Percentiles rank a stretch among this genome's conserved stretches.
phyloP scores from a whole-genome alignment of 2,797 vertebrate genomes.

The Anomalospiza imberbis region DNA sequence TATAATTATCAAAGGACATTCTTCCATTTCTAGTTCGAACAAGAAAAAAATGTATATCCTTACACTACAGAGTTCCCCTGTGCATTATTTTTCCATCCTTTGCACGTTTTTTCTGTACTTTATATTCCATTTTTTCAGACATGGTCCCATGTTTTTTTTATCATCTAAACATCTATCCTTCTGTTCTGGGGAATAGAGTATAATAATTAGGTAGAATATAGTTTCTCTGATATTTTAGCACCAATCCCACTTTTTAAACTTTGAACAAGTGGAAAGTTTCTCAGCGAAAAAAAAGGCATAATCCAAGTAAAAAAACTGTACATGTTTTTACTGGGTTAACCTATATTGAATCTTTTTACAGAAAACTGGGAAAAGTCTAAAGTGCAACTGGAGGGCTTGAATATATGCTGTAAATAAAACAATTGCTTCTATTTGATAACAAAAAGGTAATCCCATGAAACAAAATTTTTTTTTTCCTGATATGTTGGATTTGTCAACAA shows the following conservation, averaged over 20 bases:
- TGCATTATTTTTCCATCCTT: neutral
- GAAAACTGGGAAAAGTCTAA: neutral
- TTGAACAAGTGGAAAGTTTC: neutral
- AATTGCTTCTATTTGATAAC: neutral
- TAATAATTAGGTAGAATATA: neutral
- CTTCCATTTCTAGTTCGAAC: neutral
- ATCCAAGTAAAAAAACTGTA: neutral
- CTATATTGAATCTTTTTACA: neutral
- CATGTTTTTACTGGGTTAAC: fast-evolving
- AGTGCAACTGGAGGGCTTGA: neutral
- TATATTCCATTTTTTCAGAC: neutral
- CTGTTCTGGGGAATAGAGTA: neutral
- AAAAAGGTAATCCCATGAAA: neutral
- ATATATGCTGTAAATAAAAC: neutral
- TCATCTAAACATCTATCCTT: neutral
- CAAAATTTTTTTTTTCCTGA: neutral
- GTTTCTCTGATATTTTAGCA: neutral
- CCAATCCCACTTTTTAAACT: neutral
- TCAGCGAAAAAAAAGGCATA: neutral
- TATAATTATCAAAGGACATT: neutral
- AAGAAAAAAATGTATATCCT: neutral
- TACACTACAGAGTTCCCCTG: neutral
- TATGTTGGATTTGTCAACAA: neutral
- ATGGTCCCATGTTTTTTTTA: neutral
- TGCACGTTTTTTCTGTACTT: neutral